Evolutionary conservation across 2,888 invertebrate species (phyloP), one percentile per base, ranked within the genome.

Genomic region (Campopleginae sp.): DNA sequence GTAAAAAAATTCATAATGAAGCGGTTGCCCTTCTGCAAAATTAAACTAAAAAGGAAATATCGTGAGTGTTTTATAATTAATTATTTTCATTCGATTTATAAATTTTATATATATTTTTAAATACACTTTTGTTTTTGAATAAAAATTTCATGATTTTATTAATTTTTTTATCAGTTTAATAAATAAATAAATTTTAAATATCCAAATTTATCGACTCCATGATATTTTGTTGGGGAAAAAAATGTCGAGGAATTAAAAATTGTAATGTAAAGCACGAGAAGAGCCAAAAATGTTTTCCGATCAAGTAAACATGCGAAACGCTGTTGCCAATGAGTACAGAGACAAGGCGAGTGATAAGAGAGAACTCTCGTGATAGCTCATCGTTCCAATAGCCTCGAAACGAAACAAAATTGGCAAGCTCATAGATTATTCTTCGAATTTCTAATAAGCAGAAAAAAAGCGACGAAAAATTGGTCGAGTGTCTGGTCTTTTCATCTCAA

Each of bases 1-100:
- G 91, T 92, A 78, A 92, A 92, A 86, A 92, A 90, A 84, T 92
- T 92, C 58, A 90, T 92, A 54, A 91, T 91, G 90, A 92, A 92
- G 80, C 87, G 91, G 80, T 89, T 92, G 86, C 92, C 92, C 10
- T 92, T 92, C 80, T 92, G 91, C 89, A 92, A 92, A 83, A 87
- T 91, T 82, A 92, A 92, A 83, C 82, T 89, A 19, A 91, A 91
- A 79, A 88, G 90, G 66, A 92, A 92, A 79, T 90, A 88, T 79
- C 88, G 92, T 92, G 86, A 90, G 90, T 90, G 63, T 12, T 14
- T 31, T 66, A 74, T 72, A 19, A 58, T 74, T n/a, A 42, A 27
- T 74, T 51, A 75, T 77, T 38, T 48, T 71, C 14, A 42, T 42
- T 51, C n/a, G n/a, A n/a, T 51, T 51, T 1, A 51, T 19, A 19